Evolutionary conservation across 2,113 vertebrate genomes (phyloP), one percentile per base, ranked within the genome.

Genomic region (Brachionichthys hirsutus): DNA sequence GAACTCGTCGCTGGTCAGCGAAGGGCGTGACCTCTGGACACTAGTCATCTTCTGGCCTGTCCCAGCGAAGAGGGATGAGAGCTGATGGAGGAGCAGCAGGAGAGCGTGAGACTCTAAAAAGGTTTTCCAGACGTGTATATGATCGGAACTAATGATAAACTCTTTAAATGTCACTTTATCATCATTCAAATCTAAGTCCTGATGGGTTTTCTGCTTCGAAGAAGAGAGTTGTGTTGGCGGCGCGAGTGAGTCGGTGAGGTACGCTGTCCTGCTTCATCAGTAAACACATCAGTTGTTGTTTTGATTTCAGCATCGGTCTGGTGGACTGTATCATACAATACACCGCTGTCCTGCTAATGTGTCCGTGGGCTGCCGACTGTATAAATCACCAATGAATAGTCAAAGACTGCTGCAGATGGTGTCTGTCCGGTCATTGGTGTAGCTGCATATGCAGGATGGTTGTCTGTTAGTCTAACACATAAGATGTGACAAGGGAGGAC

Each of bases 291-390:
- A 75, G 67, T 71, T 75, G 72, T 71, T 85, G 67, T 73, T 82
- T 46, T 73, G 75, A 62, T 76, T 61, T 78, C 47, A 73, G 72
- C 78, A 73, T 72, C 70, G 30, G 72, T 22, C 66, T 53, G 71
- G 74, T 71, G 67, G 73, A 55, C 75, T 65, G 54, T 63, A 60
- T 72, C 72, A 58, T 38, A 86, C 82, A 85, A 85, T 78, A 68
- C 83, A 22, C 45, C 75, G 81, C 78, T 84, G 84, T 86, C 67
- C 76, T 41, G 64, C 67, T 75, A 74, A 66, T 77, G 78, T 82
- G 70, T 70, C 81, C n/a, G 65, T 69, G 76, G 51, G 54, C 65
- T 46, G 35, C 73, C 72, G 58, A 44, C 35, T 60, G 75, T 48
- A 56, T 62, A 67, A 85, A 78, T 83, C 75, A 76, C 54, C 62